Percentiles rank a stretch among this genome's conserved stretches.
These are phyloP conservation scores for Barnardius zonarius DNA, from an alignment of 2,113 vertebrate genomes.

Conservation along the genomic window DNA sequence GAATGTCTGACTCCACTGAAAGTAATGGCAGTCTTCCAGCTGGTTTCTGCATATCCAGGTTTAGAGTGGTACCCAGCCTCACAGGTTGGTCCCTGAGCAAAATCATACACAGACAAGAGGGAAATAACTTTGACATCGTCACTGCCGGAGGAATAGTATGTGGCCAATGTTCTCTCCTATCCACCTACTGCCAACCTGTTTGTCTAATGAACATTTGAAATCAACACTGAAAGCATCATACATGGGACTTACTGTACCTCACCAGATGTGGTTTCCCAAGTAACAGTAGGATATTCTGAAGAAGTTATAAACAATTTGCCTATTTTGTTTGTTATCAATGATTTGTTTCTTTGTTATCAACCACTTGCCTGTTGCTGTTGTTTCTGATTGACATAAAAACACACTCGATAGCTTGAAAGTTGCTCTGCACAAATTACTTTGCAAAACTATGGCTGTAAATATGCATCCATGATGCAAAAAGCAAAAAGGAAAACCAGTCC, in stretches of 20 bases:
- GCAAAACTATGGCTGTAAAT: neutral
- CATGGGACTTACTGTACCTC: neutral
- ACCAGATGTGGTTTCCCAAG: neutral
- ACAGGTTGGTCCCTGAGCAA: neutral
- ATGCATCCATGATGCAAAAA: neutral
- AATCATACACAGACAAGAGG: neutral
- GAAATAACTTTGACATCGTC: neutral
- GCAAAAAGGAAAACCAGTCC: neutral
- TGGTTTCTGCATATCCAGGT: neutral
- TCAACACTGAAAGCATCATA: neutral
- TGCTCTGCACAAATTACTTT: neutral
- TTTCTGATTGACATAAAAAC: neutral
- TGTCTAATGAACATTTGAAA: neutral
- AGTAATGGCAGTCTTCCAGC: neutral
- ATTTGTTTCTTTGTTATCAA: neutral
- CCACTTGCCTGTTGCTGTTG: neutral
- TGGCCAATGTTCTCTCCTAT: neutral
- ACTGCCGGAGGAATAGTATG: neutral
- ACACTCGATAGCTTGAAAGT: neutral
- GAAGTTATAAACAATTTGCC: neutral
- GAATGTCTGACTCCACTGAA: neutral
- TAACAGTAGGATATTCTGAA: neutral
- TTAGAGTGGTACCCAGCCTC: neutral
- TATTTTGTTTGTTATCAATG: neutral
- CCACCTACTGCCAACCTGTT: neutral